A percentile compares a stretch with the other conserved stretches of the same genome.
Conservation (phyloP, 1,140 invertebrate genomes). For the Plodia interpunctella region DNA sequence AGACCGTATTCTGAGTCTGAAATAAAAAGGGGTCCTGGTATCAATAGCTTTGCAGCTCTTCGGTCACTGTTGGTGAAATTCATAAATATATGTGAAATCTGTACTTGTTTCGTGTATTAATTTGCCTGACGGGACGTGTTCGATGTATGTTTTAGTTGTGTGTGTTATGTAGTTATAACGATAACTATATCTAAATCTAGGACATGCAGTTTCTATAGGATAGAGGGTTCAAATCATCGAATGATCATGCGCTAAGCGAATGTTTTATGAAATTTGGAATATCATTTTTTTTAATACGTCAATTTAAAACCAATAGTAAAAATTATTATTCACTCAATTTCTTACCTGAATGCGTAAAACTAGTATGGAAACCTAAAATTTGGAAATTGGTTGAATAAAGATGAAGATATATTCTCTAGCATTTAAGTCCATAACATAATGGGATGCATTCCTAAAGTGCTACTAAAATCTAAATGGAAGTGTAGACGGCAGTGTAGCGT, state of each 20-base stretch:
- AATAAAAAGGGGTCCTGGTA: constrained; percentile 78
- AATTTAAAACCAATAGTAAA: no score
- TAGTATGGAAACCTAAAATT: no score
- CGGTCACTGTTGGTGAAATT: constrained; percentile 47
- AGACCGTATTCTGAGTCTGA: constrained; percentile 97
- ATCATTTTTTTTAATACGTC: no score
- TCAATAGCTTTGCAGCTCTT: constrained; percentile 75
- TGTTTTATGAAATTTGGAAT: constrained; percentile 29
- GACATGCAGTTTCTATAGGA: constrained; percentile 6
- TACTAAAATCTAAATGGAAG: constrained; percentile 50
- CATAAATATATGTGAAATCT: constrained; percentile 18
- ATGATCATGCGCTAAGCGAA: constrained; percentile 41
- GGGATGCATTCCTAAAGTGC: constrained; percentile 29
- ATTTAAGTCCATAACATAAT: neutral
- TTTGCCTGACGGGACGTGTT: constrained; percentile 24
- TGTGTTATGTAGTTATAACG: constrained; percentile 3
- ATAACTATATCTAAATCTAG: neutral
- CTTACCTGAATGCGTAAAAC: no score
- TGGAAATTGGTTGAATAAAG: neutral
- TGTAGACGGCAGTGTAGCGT: constrained; percentile 61
- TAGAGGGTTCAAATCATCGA: neutral
- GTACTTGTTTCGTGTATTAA: constrained; percentile 15
- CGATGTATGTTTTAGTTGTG: constrained; percentile 30
- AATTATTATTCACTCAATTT: no score
- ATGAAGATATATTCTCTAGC: constrained; percentile 9